Percentiles rank a stretch among this genome's conserved stretches.
These are phyloP conservation scores for Drosophila gunungcola DNA, from an alignment of 1,140 invertebrate species.

Conservation along the genomic window DNA sequence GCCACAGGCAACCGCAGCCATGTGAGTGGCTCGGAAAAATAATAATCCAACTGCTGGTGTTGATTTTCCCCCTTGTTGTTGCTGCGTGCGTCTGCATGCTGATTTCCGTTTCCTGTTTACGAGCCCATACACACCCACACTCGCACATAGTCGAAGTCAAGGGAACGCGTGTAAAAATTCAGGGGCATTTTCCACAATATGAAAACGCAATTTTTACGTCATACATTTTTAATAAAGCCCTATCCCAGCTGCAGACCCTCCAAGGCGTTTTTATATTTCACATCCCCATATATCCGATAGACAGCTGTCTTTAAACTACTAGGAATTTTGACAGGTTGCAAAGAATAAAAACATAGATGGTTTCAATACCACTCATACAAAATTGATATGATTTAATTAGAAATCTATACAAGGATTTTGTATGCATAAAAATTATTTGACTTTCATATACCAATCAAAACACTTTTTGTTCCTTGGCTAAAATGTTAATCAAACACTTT, in stretches of 20 bases:
- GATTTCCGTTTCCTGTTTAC: conserved; percentile 50
- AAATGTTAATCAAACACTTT: no score
- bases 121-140: conserved; percentile 1
- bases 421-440: no score
- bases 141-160: neutral
- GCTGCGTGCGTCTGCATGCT: conserved; percentile 42
- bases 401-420: no score
- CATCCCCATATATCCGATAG: neutral
- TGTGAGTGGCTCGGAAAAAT: conserved; percentile 30
- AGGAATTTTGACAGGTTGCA: no score
- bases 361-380: no score
- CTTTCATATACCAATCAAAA: no score
- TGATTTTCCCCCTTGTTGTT: conserved; percentile 28
- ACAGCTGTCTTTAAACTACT: neutral
- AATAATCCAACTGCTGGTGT: conserved; percentile 46
- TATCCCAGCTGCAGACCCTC: neutral
- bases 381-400: no score
- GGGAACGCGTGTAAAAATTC: conserved; percentile 59
- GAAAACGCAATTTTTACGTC: conserved; percentile 71
- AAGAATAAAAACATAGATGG: no score
- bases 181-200: conserved; percentile 67
- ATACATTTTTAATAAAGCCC: conserved; percentile 77
- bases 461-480: no score
- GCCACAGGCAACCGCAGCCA: conserved; percentile 28
- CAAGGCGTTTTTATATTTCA: conserved; percentile 7